Conservation (phyloP, 2,797 vertebrate genomes). For the Sardinella longiceps region DNA sequence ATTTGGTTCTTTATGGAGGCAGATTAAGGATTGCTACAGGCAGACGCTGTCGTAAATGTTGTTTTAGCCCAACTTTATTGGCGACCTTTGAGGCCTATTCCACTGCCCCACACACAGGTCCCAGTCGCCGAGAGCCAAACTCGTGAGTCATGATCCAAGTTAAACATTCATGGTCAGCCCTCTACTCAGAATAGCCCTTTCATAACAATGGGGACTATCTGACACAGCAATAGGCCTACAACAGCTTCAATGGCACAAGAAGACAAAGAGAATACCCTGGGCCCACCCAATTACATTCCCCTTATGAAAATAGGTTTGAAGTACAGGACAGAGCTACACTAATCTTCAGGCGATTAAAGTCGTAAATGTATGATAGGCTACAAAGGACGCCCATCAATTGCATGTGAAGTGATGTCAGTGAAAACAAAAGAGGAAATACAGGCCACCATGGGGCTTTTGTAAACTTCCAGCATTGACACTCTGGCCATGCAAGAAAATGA, state of each 20-base stretch:
- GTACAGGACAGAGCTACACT: background rate
- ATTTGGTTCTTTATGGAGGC: background rate
- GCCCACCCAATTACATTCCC: background rate
- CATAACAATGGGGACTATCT: background rate
- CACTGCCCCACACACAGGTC: background rate
- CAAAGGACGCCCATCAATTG: too few species aligned
- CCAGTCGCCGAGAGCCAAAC: background rate
- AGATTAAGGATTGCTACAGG: background rate
- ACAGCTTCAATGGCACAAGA: background rate
- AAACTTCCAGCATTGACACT: too few species aligned
- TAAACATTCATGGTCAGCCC: background rate
- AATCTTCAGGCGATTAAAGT: background rate
- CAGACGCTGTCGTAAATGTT: background rate
- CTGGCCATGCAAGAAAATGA: too few species aligned
- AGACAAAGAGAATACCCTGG: background rate
- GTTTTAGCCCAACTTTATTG: background rate
- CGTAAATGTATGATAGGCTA: too few species aligned
- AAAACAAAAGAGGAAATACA: too few species aligned
- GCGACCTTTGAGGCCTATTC: too few species aligned
- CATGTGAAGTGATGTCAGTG: too few species aligned
- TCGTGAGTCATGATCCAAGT: slow-evolving; percentile 25
- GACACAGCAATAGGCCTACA: slow-evolving; percentile 11
- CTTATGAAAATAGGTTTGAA: background rate
- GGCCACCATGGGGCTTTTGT: too few species aligned
- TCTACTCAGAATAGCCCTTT: background rate